Evolutionary conservation across 37 sponge, comb jelly and placozoan genomes (phyloP).

Genomic region (Mnemiopsis leidyi): DNA sequence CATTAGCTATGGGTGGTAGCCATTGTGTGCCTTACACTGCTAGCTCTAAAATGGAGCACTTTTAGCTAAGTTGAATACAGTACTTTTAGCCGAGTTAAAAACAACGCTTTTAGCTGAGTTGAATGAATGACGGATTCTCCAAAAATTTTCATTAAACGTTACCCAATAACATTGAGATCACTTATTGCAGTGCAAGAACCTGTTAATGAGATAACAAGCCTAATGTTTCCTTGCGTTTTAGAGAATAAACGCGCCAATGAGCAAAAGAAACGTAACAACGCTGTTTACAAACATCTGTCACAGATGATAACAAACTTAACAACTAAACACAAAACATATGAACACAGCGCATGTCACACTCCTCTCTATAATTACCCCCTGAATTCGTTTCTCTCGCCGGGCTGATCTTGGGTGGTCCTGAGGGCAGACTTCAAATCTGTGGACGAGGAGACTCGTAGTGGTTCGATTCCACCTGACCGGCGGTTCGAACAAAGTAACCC

Average conservation of each 20-base stretch:
- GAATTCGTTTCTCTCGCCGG: constrained; percentile 51
- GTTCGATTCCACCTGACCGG: constrained; percentile 66
- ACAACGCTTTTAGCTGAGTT: neutral
- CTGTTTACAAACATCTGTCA: neutral
- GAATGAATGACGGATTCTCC: neutral
- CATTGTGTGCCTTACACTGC: no score
- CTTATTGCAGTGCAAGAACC: no score
- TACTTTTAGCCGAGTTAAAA: neutral
- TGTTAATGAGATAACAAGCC: no score
- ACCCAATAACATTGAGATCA: no score
- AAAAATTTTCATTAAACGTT: neutral
- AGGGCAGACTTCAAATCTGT: constrained; percentile 67
- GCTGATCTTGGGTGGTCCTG: constrained; percentile 66
- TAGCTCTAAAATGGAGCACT: neutral
- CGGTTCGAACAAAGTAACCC: neutral
- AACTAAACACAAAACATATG: neutral
- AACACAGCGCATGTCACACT: neutral
- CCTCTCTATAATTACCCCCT: neutral
- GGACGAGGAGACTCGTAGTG: constrained; percentile 65
- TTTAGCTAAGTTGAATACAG: neutral
- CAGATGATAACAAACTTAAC: neutral
- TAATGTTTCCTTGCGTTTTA: neutral
- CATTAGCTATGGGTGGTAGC: no score
- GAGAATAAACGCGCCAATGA: neutral
- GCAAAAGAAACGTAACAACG: neutral